Evolutionary conservation across 2,797 vertebrate species (phyloP), one percentile per base, ranked within the genome.

Genomic region (Rhodeus uyekii): DNA sequence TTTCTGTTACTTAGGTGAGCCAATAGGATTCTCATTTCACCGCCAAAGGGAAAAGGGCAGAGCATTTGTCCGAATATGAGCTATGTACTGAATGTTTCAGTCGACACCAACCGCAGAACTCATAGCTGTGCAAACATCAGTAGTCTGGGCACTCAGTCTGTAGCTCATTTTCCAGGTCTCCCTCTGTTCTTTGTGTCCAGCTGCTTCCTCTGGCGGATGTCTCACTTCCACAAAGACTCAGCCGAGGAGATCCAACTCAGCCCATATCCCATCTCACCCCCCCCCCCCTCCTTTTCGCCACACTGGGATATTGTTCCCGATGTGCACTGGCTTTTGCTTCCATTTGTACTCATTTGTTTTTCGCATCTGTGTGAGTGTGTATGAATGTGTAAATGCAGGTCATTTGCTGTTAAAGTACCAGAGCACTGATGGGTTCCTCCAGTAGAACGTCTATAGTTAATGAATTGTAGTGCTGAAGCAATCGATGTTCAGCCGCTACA

Each of bases 191-290:
- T 91, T 90, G 89, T 90, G 73, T 94, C 91, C 94, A 95, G 93
- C 92, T 94, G 93, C 91, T 92, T 95, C 93, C 94, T 92, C 87
- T 71, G 60, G 82, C 89, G 90, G 86, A 93, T 89, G 88, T 85
- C 86, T 88, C 88, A 88, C 87, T 92, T 93, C 91, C 90, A 91
- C 90, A 88, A 85, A 78, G 83, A 88, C 89, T 89, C 78, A 88
- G 87, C 89, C 86, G 85, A 90, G 88, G 85, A 87, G 85, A 82
- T 84, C 85, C 82, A 76, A 48, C 72, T 74, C 67, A 44, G 53
- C 69, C 87, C 81, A 86, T 69, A 46, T 75, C 74, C 87, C 68
- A 71, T 78, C 80, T 76, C 29, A 80, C 84, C 82, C 80, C 76
- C 78, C 58, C 69, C 74, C 78, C 75, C 46, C 63, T 86, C 85